Evolutionary conservation across 2,113 vertebrate species (phyloP), one percentile per base, ranked within the genome.

Genomic region (Atrichornis clamosus): DNA sequence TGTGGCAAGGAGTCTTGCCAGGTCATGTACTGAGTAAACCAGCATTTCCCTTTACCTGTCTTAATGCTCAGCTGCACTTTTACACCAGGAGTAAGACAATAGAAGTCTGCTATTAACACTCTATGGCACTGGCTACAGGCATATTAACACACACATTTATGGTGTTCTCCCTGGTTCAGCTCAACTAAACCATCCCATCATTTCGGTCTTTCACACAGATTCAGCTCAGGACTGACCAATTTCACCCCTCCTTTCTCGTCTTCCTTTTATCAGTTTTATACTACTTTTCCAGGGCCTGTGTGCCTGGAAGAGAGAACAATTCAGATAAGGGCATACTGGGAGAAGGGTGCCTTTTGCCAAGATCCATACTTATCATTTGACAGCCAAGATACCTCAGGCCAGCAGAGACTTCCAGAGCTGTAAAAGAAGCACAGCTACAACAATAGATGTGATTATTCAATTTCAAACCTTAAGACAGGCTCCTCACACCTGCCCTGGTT

Each of bases 351-450:
- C 47, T 33, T 67, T 90, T 89, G 70, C 58, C 32, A 78, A 84
- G 73, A 86, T 60, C 83, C 63, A 24, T 52, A 32, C 56, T 92
- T 75, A 27, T 33, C 44, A 16, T 78, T 60, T 78, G 64, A 60
- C 53, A 92, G 79, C 72, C 52, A 47, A 64, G 53, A 28, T 73
- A 77, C 46, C 63, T 93, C 55, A 77, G 79, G 72, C 63, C 55
- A 93, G 64, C 33, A 70, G 75, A 80, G 39, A 41, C 90, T 89
- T 78, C 83, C 88, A 92, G 86, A 93, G 64, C 73, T 67, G 85
- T 74, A 81, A 76, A 79, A 75, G 56, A 77, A 93, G 65, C 67
- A 22, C 76, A 88, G 52, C 63, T 78, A 83, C 75, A 88, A 90
- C 49, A 68, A 87, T 15, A 75, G 58, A n/a, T n/a, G 32, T 42